Base-by-base conservation (phyloP, 1,140 invertebrate species). In the Nilaparvata lugens region DNA sequence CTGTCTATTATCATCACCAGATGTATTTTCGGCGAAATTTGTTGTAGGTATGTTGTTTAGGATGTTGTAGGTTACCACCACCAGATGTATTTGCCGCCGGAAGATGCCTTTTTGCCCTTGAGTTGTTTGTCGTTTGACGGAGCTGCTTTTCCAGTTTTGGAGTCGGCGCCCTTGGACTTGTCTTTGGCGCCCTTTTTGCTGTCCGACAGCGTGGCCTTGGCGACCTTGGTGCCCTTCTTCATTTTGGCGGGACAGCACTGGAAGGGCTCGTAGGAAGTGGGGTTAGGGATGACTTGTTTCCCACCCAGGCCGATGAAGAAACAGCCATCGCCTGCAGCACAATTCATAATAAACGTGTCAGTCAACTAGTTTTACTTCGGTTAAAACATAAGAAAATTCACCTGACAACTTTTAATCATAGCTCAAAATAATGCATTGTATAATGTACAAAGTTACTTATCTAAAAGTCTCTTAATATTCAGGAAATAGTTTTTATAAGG, bases 251-350 rank as follows among this genome's bases (percentile, higher is more conserved):
- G 89, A 82, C 88, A 92, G 83, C 88, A 91, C 80, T 90, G 87
- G 81, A 89, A 92, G 69, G 88, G 86, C 83, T 88, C 85, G 79
- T 88, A 89, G 73, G 83, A 83, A 73, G 83, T 82, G 76, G 84
- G 82, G 76, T 82, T 83, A 75, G 86, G 86, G 73, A 80, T 74
- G 77, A 83, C 80, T 72, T 75, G 83, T 81, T 88, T 87, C 80
- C 86, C 86, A 78, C 87, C 88, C 83, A 92, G 84, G 81, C 88
- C 89, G 81, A 92, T 88, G 87, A 89, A 89, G 87, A 92, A 91
- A 88, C 89, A 92, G 86, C 88, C 87, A 85, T 91, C 88, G 87
- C 89, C 88, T 92, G 87, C 82, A 81, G 76, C 75, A 77, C 81
- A 80, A 67, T 35, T 35, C n/a, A n/a, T n/a, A 35, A 35, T 35